These are phyloP conservation scores for Anastatus disparis DNA, from an alignment of 1,140 invertebrate species.

Conservation along the genomic window DNA sequence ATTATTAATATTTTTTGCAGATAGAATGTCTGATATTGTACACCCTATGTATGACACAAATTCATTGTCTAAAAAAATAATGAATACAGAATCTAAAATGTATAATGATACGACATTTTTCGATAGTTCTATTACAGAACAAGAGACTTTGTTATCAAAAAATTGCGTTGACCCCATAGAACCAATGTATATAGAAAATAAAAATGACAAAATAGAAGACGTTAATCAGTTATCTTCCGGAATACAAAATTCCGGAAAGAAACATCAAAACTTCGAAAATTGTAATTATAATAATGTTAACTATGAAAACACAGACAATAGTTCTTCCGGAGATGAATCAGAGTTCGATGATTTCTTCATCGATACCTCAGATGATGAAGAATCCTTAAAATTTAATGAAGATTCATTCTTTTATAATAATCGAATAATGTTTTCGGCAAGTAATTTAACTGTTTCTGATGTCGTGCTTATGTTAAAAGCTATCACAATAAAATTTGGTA, in stretches of 20 bases:
- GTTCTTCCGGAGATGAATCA: not conserved
- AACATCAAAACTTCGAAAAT: not conserved
- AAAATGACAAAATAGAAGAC: not conserved
- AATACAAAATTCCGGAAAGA: not conserved
- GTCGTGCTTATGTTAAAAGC: too few species aligned
- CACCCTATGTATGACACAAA: not conserved
- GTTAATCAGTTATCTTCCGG: not conserved
- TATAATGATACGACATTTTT: too few species aligned
- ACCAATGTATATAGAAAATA: not conserved
- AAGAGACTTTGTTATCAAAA: too few species aligned
- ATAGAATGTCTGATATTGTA: not conserved
- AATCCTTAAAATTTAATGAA: too few species aligned
- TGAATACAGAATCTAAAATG: not conserved
- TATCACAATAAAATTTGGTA: too few species aligned
- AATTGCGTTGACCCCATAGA: too few species aligned
- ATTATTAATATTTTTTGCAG: not conserved
- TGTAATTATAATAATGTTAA: not conserved
- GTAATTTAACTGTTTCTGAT: too few species aligned
- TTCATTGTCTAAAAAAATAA: not conserved
- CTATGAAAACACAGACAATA: not conserved
- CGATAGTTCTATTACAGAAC: too few species aligned
- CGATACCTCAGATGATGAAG: not conserved
- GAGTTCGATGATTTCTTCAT: not conserved
- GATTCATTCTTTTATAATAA: not conserved
- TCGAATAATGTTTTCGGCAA: too few species aligned